Conservation (phyloP, 2,888 invertebrate species). For the Ecliptopera silaceata region DNA sequence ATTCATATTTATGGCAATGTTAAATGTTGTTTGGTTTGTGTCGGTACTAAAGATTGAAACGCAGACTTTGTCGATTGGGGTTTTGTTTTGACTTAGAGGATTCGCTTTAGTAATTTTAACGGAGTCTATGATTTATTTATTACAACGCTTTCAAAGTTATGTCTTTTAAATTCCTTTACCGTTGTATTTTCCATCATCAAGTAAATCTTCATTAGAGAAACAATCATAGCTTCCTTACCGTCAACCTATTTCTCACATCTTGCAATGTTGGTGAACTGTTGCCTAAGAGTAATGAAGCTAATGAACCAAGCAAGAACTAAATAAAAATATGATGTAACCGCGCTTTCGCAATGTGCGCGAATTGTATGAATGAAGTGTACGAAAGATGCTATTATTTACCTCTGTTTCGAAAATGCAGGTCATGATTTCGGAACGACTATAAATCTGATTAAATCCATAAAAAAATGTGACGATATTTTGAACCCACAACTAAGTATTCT, state of each 20-base stretch:
- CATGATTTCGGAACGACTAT: not conserved
- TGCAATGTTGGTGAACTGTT: slow-evolving; percentile 53
- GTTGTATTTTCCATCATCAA: slow-evolving; percentile 17
- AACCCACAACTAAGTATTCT: too few relatives aligned
- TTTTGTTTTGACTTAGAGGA: slow-evolving; percentile 1
- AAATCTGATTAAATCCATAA: not conserved
- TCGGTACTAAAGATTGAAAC: slow-evolving; percentile 24
- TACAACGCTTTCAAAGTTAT: not conserved
- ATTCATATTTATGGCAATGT: slow-evolving; percentile 44
- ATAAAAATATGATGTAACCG: slow-evolving; percentile 63
- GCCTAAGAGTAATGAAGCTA: slow-evolving; percentile 64
- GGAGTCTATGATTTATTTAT: not conserved
- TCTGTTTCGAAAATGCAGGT: not conserved
- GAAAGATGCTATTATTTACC: slow-evolving; percentile 21
- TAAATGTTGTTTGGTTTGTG: slow-evolving; percentile 35
- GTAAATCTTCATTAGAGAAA: slow-evolving; percentile 29
- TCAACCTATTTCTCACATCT: slow-evolving; percentile 30
- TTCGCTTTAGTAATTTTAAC: not conserved
- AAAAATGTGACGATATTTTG: too few relatives aligned
- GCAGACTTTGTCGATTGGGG: slow-evolving; percentile 11
- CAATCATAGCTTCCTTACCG: slow-evolving; percentile 27
- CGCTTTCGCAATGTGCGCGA: slow-evolving; percentile 47
- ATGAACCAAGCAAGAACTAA: slow-evolving; percentile 57
- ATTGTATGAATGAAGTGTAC: slow-evolving; percentile 36
- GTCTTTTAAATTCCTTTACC: not conserved